These are phyloP conservation scores for Sebastes diaconus DNA, from an alignment of 2,797 vertebrate species.

Conservation along the genomic window DNA sequence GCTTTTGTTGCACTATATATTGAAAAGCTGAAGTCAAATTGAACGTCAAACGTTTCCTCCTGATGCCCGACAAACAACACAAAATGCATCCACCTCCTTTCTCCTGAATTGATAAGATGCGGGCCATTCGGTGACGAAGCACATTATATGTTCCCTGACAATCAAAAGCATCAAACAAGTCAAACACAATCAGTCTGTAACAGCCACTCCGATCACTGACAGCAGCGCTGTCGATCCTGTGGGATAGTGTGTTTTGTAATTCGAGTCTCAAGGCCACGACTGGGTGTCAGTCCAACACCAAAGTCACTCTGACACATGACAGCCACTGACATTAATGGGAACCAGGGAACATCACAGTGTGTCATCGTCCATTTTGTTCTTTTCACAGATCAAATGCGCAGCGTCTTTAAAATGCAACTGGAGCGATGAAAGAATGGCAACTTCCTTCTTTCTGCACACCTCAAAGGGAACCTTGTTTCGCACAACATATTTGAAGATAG, in stretches of 20 bases:
- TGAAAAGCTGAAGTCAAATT: neutral
- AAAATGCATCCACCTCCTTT: neutral
- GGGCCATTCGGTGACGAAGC: neutral
- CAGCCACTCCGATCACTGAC: constrained; percentile 44
- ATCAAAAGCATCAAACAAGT: constrained; percentile 56
- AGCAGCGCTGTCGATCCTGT: constrained; percentile 28
- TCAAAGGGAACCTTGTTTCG: neutral
- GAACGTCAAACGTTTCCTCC: neutral
- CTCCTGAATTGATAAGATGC: constrained; percentile 11
- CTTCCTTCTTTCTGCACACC: neutral
- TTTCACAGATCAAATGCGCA: neutral
- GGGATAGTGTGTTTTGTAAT: constrained; percentile 54
- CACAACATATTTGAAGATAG: neutral
- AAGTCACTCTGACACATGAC: constrained; percentile 56
- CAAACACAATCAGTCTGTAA: constrained; percentile 55
- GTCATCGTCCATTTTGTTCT: constrained; percentile 48
- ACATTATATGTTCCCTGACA: constrained; percentile 47
- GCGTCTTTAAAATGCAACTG: neutral
- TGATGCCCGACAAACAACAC: neutral
- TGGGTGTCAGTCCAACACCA: constrained; percentile 42
- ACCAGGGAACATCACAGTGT: constrained; percentile 35
- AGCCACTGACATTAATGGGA: constrained; percentile 41
- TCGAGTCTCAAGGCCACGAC: constrained; percentile 38
- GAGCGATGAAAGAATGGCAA: neutral
- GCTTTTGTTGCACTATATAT: neutral